Conservation (phyloP, 2,888 invertebrate species). For the Brachylomia viminalis region DNA sequence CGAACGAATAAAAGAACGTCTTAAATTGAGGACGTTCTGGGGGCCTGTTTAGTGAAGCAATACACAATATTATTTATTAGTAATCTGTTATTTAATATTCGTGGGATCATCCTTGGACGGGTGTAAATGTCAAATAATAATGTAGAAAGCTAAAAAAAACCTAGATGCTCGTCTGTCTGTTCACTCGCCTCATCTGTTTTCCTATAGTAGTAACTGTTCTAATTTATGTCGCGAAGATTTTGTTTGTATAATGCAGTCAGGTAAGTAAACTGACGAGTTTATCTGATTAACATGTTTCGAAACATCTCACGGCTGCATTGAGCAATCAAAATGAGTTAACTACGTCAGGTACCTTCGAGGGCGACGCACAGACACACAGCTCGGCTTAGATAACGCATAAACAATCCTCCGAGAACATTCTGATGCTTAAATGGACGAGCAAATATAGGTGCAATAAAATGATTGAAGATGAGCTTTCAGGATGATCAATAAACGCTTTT, state of each 20-base stretch:
- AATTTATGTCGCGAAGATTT: neutral
- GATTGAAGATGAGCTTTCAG: neutral
- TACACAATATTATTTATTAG: neutral
- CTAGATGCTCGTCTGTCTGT: neutral
- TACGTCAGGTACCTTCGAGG: slow-evolving; percentile 6
- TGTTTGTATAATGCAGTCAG: neutral
- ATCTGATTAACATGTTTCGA: slow-evolving; percentile 32
- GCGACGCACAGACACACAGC: neutral
- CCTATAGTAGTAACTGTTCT: neutral
- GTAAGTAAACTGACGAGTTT: slow-evolving; percentile 29
- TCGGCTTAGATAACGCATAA: slow-evolving; percentile 17
- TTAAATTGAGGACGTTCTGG: neutral
- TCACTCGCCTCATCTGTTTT: neutral
- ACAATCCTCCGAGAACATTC: slow-evolving; percentile 1
- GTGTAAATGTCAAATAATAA: slow-evolving; percentile 30
- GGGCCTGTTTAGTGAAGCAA: neutral
- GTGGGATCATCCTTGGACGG: slow-evolving; percentile 10
- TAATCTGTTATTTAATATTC: slow-evolving; percentile 1
- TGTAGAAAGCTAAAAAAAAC: neutral
- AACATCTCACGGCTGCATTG: slow-evolving; percentile 29
- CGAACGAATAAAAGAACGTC: neutral
- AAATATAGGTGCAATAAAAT: slow-evolving; percentile 7
- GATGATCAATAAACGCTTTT: neutral
- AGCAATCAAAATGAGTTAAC: slow-evolving; percentile 33
- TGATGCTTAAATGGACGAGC: neutral